A percentile compares a stretch with the other conserved stretches of the same genome.
Conservation (phyloP, 2,888 invertebrate species). For the Nysson spinosus region DNA sequence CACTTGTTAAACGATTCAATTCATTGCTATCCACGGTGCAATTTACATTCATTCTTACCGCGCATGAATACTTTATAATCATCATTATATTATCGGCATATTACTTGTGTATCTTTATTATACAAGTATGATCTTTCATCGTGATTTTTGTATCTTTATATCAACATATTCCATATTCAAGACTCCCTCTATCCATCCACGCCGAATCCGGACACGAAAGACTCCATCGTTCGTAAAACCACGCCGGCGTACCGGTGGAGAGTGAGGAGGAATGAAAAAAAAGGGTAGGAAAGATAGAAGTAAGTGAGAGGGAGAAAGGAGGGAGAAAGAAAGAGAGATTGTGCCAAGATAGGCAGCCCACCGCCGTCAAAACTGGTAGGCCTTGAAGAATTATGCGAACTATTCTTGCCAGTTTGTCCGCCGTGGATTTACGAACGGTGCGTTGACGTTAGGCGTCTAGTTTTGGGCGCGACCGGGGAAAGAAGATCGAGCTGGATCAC, state of each 20-base stretch:
- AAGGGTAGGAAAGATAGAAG: conserved; percentile 47
- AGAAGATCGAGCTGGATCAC: conserved; percentile 44
- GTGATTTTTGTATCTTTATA: no score
- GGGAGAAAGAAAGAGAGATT: conserved; percentile 67
- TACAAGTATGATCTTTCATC: no score
- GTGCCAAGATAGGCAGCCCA: conserved; percentile 73
- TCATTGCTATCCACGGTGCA: no score
- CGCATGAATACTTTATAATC: no score
- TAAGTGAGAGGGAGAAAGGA: conserved; percentile 36
- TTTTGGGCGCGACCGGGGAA: conserved; percentile 56
- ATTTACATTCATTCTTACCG: no score
- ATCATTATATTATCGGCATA: no score
- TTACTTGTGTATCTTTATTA: no score
- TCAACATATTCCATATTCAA: no score
- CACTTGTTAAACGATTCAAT: no score
- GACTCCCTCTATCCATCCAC: conserved; percentile 35
- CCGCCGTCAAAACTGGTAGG: conserved; percentile 76
- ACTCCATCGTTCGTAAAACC: conserved; percentile 33
- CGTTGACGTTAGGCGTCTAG: conserved; percentile 56
- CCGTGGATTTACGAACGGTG: conserved; percentile 69
- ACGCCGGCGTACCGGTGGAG: conserved; percentile 30
- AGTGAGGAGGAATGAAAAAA: conserved; percentile 35
- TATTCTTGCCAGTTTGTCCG: conserved; percentile 74
- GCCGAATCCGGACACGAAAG: conserved; percentile 34
- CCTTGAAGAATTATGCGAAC: conserved; percentile 77